A percentile compares a stretch with the other conserved stretches of the same genome.
Evolutionary conservation across 2,797 vertebrate species (phyloP).

Genomic region (Gouania willdenowi): DNA sequence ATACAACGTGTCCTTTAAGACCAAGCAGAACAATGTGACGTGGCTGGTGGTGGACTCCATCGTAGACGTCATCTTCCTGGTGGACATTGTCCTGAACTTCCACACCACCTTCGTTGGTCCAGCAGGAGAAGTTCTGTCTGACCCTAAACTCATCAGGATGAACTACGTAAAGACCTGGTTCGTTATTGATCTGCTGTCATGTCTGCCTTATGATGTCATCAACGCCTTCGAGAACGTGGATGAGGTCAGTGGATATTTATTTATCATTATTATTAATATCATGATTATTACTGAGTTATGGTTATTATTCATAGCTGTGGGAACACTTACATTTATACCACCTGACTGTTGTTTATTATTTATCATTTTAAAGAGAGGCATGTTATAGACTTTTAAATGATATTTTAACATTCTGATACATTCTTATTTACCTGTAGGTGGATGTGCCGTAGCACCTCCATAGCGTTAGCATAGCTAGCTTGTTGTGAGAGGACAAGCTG

Average conservation of each 20-base stretch:
- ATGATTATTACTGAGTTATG: too few relatives aligned
- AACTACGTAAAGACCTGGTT: conserved; percentile 98
- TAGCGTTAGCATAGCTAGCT: too few relatives aligned
- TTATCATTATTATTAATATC: background rate
- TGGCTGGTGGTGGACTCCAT: conserved; percentile 96
- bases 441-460: too few relatives aligned
- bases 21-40: conserved; percentile 94
- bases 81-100: conserved; percentile 95
- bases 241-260: conserved; percentile 77
- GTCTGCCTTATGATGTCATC: conserved; percentile 94
- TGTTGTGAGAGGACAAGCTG: too few relatives aligned
- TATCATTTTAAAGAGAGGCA: too few relatives aligned
- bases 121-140: conserved; percentile 92
- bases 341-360: too few relatives aligned
- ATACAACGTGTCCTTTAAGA: conserved; percentile 95
- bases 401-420: too few relatives aligned
- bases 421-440: too few relatives aligned
- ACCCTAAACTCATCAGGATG: conserved; percentile 93
- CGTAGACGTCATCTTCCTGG: conserved; percentile 93
- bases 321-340: too few relatives aligned
- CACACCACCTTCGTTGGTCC: conserved; percentile 95
- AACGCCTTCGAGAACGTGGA: conserved; percentile 96
- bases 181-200: conserved; percentile 93
- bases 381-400: too few relatives aligned
- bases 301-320: too few relatives aligned